These are phyloP conservation scores for Contarinia nasturtii DNA, from an alignment of 1,140 invertebrate genomes.

Conservation along the genomic window DNA sequence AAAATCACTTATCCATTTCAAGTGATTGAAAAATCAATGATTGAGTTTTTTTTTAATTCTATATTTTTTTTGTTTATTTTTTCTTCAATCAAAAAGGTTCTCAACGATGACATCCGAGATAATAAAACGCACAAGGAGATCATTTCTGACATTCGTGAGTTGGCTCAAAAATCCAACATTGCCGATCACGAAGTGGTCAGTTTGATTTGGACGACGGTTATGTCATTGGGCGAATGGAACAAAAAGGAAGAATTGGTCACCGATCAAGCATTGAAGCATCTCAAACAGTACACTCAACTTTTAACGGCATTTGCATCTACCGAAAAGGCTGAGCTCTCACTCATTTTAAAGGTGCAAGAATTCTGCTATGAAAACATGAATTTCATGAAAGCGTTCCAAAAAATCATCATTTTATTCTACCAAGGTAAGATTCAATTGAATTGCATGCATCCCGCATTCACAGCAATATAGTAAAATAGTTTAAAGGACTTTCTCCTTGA, in stretches of 20 bases:
- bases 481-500: too few species aligned
- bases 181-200: slow-evolving; percentile 77
- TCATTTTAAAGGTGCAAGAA: slow-evolving; percentile 84
- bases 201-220: slow-evolving; percentile 82
- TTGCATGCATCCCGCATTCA: too few species aligned
- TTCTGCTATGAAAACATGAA: slow-evolving; percentile 98
- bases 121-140: slow-evolving; percentile 64
- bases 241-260: slow-evolving; percentile 93
- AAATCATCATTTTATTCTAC: slow-evolving; percentile 90
- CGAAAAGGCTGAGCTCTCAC: slow-evolving; percentile 65
- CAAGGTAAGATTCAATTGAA: slow-evolving; percentile 75
- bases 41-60: not conserved
- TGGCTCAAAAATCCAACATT: slow-evolving; percentile 59
- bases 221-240: slow-evolving; percentile 91
- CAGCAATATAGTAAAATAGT: too few species aligned
- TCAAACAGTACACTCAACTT: slow-evolving; percentile 66
- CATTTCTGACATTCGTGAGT: slow-evolving; percentile 65
- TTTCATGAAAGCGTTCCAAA: slow-evolving; percentile 96
- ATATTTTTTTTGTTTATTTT: not conserved
- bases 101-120: slow-evolving; percentile 67
- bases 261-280: slow-evolving; percentile 81
- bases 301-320: slow-evolving; percentile 70
- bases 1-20: not conserved
- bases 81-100: slow-evolving; percentile 19
- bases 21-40: not conserved